Conservation (phyloP, 2,888 invertebrate genomes). For the Rhorus exstirpatorius region DNA sequence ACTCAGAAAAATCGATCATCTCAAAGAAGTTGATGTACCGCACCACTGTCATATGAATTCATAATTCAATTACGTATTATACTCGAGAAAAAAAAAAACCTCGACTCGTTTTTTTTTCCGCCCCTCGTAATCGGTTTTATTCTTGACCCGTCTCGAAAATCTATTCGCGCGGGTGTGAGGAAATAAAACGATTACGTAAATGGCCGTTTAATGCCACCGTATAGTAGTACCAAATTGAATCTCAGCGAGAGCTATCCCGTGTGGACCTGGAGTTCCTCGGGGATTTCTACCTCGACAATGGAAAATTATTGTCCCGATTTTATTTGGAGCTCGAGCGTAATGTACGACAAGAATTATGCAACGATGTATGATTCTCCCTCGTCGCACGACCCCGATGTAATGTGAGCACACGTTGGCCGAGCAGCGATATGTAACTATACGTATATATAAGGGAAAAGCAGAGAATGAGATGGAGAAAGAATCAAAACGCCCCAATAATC, state of each 20-base stretch:
- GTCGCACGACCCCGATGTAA: conserved; percentile 74
- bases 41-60: neutral
- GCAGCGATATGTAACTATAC: conserved; percentile 39
- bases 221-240: conserved; percentile 81
- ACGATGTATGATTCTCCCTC: conserved; percentile 51
- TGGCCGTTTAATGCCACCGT: conserved; percentile 78
- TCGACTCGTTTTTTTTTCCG: conserved; percentile 4
- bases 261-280: conserved; percentile 74
- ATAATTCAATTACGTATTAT: neutral
- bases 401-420: conserved; percentile 49
- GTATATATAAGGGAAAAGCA: conserved; percentile 8
- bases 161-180: conserved; percentile 59
- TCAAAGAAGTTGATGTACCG: neutral
- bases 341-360: conserved; percentile 73
- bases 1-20: neutral
- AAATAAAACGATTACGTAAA: conserved; percentile 74
- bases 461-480: conserved; percentile 15
- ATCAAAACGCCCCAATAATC: conserved; percentile 73
- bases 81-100: neutral
- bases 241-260: conserved; percentile 79
- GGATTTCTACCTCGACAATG: conserved; percentile 65
- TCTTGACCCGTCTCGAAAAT: conserved; percentile 21
- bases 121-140: conserved; percentile 32
- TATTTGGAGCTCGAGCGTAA: neutral
- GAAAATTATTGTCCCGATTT: conserved; percentile 75